A percentile compares a stretch with the other conserved stretches of the same genome.
These are phyloP conservation scores for Colletes latitarsis DNA, from an alignment of 1,140 invertebrate species.

Conservation along the genomic window DNA sequence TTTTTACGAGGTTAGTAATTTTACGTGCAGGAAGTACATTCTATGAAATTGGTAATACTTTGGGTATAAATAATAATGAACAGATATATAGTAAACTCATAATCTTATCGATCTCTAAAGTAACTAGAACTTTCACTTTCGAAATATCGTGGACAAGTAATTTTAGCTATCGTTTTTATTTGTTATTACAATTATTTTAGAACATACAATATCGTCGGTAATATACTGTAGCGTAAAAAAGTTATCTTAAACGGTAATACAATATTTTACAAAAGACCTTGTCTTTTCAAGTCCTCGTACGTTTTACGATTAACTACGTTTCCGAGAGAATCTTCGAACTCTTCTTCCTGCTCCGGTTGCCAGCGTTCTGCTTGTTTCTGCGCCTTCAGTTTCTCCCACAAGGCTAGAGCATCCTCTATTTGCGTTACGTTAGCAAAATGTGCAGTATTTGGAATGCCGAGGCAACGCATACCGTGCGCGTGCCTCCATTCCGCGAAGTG, in stretches of 20 bases:
- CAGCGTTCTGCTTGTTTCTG: conserved; percentile 98
- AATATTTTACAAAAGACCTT: conserved; percentile 92
- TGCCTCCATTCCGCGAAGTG: conserved; percentile 99
- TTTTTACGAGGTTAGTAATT: not conserved
- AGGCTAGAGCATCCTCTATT: conserved; percentile 98
- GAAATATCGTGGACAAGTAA: not conserved
- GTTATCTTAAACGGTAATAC: not conserved
- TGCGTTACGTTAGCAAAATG: conserved; percentile 99
- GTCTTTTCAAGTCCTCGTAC: conserved; percentile 98
- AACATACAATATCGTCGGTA: not conserved
- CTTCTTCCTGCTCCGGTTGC: conserved; percentile 98
- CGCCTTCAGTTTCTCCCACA: conserved; percentile 98
- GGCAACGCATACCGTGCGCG: conserved; percentile 99
- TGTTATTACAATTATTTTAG: conserved; percentile 1
- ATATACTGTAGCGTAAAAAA: conserved; percentile 1
- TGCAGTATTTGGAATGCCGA: conserved; percentile 99
- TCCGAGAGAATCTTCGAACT: conserved; percentile 98
- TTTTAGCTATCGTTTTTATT: not conserved
- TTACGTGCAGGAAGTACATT: no score
- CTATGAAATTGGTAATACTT: no score
- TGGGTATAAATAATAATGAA: no score
- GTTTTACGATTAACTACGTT: conserved; percentile 99
- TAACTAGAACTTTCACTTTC: not conserved
- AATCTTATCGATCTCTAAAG: not conserved
- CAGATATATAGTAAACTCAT: no score